A percentile compares a stretch with the other conserved stretches of the same genome.
phyloP scores from a whole-genome alignment of 1,140 invertebrate genomes.

The Drosophila orosa region DNA sequence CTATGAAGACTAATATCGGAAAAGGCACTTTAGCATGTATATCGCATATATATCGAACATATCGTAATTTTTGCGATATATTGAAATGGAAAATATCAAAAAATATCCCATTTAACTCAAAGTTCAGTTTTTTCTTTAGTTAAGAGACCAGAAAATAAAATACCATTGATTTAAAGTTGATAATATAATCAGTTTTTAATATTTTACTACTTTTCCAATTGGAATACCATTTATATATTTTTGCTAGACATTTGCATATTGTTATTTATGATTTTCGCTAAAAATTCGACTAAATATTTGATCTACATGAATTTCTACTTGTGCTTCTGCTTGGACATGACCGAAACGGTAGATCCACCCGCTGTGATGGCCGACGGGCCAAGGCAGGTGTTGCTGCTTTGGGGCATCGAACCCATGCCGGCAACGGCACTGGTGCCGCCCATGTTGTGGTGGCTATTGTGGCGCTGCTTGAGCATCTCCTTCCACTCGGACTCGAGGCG shows the following conservation, averaged over 20 bases:
- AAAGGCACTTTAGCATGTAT: too few species aligned
- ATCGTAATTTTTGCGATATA: not conserved
- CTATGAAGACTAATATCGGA: too few species aligned
- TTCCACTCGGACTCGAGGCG: constrained; percentile 90
- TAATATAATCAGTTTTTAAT: not conserved
- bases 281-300: constrained; percentile 55
- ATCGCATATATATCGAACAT: too few species aligned
- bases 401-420: constrained; percentile 19
- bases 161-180: not conserved
- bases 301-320: constrained; percentile 56
- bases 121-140: too few species aligned
- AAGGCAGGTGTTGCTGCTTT: constrained; percentile 43
- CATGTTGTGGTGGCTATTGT: constrained; percentile 57
- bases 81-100: not conserved
- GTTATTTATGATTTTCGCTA: constrained; percentile 23
- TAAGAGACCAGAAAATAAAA: not conserved
- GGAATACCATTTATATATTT: not conserved
- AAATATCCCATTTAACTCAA: too few species aligned
- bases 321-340: constrained; percentile 70
- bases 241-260: not conserved
- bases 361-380: constrained; percentile 1
- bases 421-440: constrained; percentile 7
- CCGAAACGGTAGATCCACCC: constrained; percentile 33
- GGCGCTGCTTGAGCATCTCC: constrained; percentile 85
- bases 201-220: constrained; percentile 9